Base-by-base conservation (phyloP, 1,140 invertebrate species). In the Papilio polyxenes region DNA sequence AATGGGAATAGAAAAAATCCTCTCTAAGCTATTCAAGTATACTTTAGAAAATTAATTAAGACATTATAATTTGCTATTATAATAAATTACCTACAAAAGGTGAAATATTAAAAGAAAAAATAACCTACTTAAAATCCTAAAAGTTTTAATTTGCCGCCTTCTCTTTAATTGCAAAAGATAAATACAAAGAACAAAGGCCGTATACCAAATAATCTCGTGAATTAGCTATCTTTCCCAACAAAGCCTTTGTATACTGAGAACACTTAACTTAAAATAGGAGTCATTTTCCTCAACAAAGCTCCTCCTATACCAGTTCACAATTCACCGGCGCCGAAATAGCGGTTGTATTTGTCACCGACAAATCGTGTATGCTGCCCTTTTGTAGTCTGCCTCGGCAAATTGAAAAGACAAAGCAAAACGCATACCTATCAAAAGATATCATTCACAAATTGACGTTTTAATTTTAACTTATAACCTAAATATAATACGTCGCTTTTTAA, bases 211-310 rank as follows among this genome's bases (percentile, higher is more conserved):
- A 80, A 80, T 80, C 78, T 48, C 59, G 37, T 65, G 37, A 80
- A 80, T 80, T 80, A 80, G 78, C 56, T 80, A 80, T 80, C 59
- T 80, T 80, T 65, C 23, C 37, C 78, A 65, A 80, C 78, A 80
- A 80, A 80, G 56, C 59, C 78, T 80, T 80, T 80, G 56, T 80
- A 44, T 80, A 80, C 78, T 44, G 56, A 80, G 56, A 65, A 80
- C 78, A 80, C 78, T 80, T 80, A 80, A 80, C 78, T 80, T 65
- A 48, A 65, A 80, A 80, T 80, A 59, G 40, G 78, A 80, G 78
- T 65, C 59, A 65, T 80, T 80, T 80, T 80, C 17, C 40, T 31
- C 78, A 40, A 80, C 78, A 80, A 80, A 80, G 78, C 78, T 79
- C 31, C 62, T 59, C n/a, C 78, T 65, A 59, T 59, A 59, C 56